phyloP scores from a whole-genome alignment of 2,113 vertebrate species.

The Campylomormyrus tamandua region DNA sequence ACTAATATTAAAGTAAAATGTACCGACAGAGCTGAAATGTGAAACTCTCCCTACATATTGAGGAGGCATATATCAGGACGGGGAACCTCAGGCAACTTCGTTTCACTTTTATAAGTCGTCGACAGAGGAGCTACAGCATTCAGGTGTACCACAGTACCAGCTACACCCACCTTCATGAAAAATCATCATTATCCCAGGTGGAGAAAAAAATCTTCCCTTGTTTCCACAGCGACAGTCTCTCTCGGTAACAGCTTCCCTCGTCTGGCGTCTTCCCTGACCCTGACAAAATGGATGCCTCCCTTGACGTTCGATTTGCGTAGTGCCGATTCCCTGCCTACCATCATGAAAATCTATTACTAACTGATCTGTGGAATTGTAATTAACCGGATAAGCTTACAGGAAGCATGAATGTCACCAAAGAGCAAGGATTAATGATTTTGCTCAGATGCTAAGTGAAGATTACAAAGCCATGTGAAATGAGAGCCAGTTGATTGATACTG shows the following conservation, averaged over 20 bases:
- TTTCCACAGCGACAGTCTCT: conserved; percentile 14
- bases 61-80: background rate
- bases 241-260: background rate
- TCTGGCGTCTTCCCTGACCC: background rate
- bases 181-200: background rate
- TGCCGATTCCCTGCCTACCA: background rate
- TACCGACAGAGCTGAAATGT: background rate
- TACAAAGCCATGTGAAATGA: background rate
- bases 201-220: background rate
- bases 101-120: background rate
- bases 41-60: background rate
- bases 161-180: background rate
- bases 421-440: background rate
- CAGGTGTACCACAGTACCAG: no score
- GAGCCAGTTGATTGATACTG: background rate
- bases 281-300: background rate
- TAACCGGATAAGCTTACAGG: background rate
- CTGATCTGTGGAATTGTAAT: background rate
- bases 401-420: background rate
- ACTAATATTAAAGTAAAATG: background rate
- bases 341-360: background rate
- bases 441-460: background rate
- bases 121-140: background rate
- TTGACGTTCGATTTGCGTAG: background rate
- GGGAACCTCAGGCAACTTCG: background rate